Base-by-base conservation (phyloP, 2,888 invertebrate genomes). In the Hartigia nigra region DNA sequence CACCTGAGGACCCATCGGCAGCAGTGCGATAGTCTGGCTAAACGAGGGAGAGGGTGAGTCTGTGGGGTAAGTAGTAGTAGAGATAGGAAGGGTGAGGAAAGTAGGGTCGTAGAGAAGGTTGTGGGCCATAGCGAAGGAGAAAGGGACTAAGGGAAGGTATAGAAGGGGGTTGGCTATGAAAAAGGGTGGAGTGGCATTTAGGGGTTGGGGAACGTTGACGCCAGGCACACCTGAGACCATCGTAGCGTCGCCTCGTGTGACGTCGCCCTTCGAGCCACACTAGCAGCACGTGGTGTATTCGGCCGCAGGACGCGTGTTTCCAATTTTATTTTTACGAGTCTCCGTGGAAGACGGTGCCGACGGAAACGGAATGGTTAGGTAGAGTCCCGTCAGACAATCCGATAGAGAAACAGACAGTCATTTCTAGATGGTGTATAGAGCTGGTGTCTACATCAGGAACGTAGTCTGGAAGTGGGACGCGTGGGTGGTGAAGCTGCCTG, bases 301-400 rank as follows among this genome's bases (percentile, higher is more conserved):
- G 12, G 35, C n/a, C 34, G 37, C 75, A 75, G 35, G 36, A 34
- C 36, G 36, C 75, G 75, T 75, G 75, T 36, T 75, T 75, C 75
- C 75, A 75, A 75, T 75, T 75, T 75, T 36, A 36, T 36, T 34
- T 75, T 75, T 75, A 75, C 34, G 35, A 75, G 72, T 55, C 55
- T 55, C 55, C 55, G 55, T 55, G 55, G 55, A 55, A 55, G 23
- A 55, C 55, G 23, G 55, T 55, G 23, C 55, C 9, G 55, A 55
- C 23, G 23, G 23, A 14, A 55, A 55, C 55, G 55, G 23, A 55
- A 55, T 55, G 55, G 55, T 55, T 55, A 23, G 55, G 55, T 55
- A 11, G 55, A 23, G 55, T 55, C 55, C 55, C 23, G 55, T 5
- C 55, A 23, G 55, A 23, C 9, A 55, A 55, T 55, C 23, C 55